A percentile compares a stretch with the other conserved stretches of the same genome.
These are phyloP conservation scores for Odocoileus hemionus DNA, from an alignment of 2,113 vertebrate species.

Conservation along the genomic window DNA sequence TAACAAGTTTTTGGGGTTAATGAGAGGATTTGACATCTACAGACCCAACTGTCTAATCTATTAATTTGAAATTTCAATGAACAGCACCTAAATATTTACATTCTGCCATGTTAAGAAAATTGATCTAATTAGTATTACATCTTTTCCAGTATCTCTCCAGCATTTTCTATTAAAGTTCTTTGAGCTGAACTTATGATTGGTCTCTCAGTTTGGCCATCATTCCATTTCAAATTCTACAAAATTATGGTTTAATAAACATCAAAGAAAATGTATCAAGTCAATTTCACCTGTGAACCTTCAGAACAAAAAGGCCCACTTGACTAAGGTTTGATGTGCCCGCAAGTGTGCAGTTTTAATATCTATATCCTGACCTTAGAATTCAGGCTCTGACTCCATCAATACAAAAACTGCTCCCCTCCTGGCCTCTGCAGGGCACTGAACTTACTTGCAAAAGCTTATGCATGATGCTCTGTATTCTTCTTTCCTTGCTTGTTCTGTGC, in stretches of 20 bases:
- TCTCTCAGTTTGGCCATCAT: neutral
- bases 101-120: neutral
- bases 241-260: neutral
- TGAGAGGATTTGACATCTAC: neutral
- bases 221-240: conserved; percentile 29
- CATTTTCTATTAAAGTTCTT: neutral
- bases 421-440: neutral
- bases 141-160: neutral
- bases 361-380: neutral
- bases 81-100: neutral
- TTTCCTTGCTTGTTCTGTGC: neutral
- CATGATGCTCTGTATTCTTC: neutral
- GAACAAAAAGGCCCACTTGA: neutral
- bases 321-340: neutral
- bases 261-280: neutral
- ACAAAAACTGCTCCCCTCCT: neutral
- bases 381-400: neutral
- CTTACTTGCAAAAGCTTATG: neutral
- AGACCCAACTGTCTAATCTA: neutral
- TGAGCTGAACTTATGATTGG: neutral
- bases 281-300: neutral
- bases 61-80: neutral
- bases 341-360: neutral
- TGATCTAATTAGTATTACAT: neutral
- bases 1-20: neutral